A percentile compares a stretch with the other conserved stretches of the same genome.
phyloP scores from a whole-genome alignment of 2,888 invertebrate species.

The Pristionchus exspectatus region DNA sequence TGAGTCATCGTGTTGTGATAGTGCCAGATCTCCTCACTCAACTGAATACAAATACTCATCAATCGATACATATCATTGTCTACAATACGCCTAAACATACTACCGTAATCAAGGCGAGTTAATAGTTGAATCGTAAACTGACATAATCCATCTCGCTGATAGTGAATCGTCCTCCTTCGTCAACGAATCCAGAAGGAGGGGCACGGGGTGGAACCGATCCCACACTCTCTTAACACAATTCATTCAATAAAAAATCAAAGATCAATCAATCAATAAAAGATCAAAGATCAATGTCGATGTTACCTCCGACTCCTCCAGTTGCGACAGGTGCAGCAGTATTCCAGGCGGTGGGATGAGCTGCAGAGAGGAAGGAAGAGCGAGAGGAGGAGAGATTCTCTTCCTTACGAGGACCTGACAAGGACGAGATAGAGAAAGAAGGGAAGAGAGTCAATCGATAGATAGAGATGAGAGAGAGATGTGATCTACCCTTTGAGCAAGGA shows the following conservation, averaged over 20 bases:
- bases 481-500: too few species aligned
- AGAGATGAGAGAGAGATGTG: not conserved
- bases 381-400: not conserved
- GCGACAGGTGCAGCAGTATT: not conserved
- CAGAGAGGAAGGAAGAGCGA: not conserved
- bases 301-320: not conserved
- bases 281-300: not conserved
- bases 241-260: not conserved
- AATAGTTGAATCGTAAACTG: not conserved
- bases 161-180: constrained; percentile 31
- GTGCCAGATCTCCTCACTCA: constrained; percentile 76
- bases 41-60: constrained; percentile 61
- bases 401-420: not conserved
- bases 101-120: too few species aligned
- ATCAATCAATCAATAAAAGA: not conserved
- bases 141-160: constrained; percentile 15
- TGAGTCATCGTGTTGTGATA: constrained; percentile 75
- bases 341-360: not conserved
- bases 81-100: not conserved
- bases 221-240: not conserved
- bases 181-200: constrained; percentile 26
- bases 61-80: not conserved
- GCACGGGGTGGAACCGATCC: not conserved
- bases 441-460: not conserved
- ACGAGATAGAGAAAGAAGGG: constrained; percentile 5